Percentiles rank a stretch among this genome's conserved stretches.
Conservation (phyloP, 2,888 invertebrate species). For the Geophilus truncorum region DNA sequence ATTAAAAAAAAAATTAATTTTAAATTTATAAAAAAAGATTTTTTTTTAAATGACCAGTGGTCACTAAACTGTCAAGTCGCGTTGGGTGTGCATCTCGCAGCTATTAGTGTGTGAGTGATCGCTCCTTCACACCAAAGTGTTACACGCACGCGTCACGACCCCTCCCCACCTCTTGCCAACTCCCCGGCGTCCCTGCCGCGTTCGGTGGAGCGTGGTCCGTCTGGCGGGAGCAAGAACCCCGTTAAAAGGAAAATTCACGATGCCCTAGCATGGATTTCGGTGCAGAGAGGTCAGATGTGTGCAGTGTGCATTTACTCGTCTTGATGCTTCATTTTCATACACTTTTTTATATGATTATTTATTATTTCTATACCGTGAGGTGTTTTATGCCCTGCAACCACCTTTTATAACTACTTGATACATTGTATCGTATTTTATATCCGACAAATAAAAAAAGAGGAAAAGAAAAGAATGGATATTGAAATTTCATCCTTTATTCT, state of each 20-base stretch:
- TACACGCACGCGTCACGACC: neutral
- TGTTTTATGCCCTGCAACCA: neutral
- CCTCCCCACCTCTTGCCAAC: neutral
- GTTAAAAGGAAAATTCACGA: neutral
- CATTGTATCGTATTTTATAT: neutral
- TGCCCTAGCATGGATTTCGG: neutral
- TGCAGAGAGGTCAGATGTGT: neutral
- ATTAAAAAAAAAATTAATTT: neutral
- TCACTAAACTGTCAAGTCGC: neutral
- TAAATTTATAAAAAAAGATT: too few species aligned
- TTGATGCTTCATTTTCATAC: slow-evolving; percentile 8
- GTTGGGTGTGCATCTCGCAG: neutral
- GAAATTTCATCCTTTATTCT: neutral
- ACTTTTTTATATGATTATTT: neutral
- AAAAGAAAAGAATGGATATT: neutral
- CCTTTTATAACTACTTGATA: neutral
- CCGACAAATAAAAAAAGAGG: neutral
- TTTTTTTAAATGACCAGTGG: neutral
- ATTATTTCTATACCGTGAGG: neutral
- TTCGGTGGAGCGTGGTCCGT: neutral
- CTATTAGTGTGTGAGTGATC: slow-evolving; percentile 10
- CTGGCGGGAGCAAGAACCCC: neutral
- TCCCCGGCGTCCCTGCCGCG: neutral
- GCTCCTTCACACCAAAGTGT: slow-evolving; percentile 10
- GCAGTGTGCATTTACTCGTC: neutral